phyloP scores from a whole-genome alignment of 2,113 vertebrate genomes.

The Chunga burmeisteri region DNA sequence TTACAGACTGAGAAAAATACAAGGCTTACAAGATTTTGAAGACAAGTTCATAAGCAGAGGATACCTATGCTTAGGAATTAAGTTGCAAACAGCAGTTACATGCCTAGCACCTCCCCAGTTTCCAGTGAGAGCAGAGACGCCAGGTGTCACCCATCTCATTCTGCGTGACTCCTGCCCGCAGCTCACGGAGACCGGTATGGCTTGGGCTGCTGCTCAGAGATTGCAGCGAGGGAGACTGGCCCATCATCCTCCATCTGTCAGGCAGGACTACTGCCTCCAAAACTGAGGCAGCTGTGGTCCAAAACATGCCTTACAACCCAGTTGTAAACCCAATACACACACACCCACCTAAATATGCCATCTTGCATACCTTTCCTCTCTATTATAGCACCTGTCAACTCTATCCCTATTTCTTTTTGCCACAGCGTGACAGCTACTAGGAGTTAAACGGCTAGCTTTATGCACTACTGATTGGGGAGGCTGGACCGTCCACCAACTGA shows the following conservation, averaged over 20 bases:
- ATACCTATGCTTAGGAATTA: background rate
- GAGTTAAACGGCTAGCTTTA: background rate
- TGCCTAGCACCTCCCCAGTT: background rate
- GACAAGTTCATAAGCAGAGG: background rate
- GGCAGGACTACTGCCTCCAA: background rate
- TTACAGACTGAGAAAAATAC: background rate
- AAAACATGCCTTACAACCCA: background rate
- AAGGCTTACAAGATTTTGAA: background rate
- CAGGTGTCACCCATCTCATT: background rate
- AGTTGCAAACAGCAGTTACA: background rate
- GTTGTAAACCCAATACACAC: background rate
- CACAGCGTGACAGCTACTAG: background rate
- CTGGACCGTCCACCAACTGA: background rate
- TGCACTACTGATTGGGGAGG: background rate
- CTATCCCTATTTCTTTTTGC: background rate
- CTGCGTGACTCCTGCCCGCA: rapidly evolving
- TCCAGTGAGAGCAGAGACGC: background rate
- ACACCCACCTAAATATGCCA: background rate
- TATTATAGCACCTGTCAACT: background rate
- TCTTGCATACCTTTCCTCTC: background rate
- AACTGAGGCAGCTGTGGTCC: background rate
- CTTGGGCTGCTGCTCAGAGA: background rate
- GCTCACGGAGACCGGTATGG: rapidly evolving
- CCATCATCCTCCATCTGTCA: background rate
- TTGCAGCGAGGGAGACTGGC: background rate